These are phyloP conservation scores for Pedicia rivosa DNA, from an alignment of 2,888 invertebrate genomes.

Conservation along the genomic window DNA sequence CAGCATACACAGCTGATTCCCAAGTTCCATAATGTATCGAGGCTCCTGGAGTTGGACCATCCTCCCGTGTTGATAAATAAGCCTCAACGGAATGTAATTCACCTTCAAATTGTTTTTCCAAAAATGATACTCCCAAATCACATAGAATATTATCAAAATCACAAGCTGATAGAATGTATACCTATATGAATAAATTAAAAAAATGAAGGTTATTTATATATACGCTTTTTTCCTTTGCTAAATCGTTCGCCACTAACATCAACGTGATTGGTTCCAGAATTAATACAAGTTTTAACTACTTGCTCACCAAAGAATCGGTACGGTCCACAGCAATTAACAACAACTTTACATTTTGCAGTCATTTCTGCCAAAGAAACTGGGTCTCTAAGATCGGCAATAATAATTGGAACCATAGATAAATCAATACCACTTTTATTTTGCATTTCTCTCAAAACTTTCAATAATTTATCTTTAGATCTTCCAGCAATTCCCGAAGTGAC, in stretches of 20 bases:
- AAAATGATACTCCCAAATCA: slow-evolving; percentile 70
- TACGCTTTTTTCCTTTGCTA: slow-evolving; percentile 73
- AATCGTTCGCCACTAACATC: slow-evolving; percentile 89
- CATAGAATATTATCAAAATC: slow-evolving; percentile 87
- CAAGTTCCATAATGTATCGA: slow-evolving; percentile 71
- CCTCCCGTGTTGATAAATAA: slow-evolving; percentile 37
- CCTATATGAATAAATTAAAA: too few relatives aligned
- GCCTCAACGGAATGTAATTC: slow-evolving; percentile 63
- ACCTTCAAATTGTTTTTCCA: slow-evolving; percentile 61
- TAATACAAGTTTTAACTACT: slow-evolving; percentile 77
- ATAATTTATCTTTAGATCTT: slow-evolving; percentile 38
- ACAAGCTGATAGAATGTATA: slow-evolving; percentile 80
- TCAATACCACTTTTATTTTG: slow-evolving; percentile 33
- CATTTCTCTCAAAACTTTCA: slow-evolving; percentile 31
- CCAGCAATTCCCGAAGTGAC: slow-evolving; percentile 86
- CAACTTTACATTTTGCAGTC: too few relatives aligned
- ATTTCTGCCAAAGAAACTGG: slow-evolving; percentile 59
- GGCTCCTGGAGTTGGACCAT: slow-evolving; percentile 28
- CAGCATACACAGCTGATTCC: slow-evolving; percentile 61
- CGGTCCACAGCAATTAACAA: too few relatives aligned
- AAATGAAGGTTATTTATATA: slow-evolving; percentile 72
- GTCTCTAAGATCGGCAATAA: slow-evolving; percentile 65
- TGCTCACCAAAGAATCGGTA: slow-evolving; percentile 73
- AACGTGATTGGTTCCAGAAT: slow-evolving; percentile 67
- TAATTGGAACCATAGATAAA: slow-evolving; percentile 42